A percentile compares a stretch with the other conserved stretches of the same genome.
Evolutionary conservation across 2,888 invertebrate genomes (phyloP).

Genomic region (Scelioninae gen. 1): DNA sequence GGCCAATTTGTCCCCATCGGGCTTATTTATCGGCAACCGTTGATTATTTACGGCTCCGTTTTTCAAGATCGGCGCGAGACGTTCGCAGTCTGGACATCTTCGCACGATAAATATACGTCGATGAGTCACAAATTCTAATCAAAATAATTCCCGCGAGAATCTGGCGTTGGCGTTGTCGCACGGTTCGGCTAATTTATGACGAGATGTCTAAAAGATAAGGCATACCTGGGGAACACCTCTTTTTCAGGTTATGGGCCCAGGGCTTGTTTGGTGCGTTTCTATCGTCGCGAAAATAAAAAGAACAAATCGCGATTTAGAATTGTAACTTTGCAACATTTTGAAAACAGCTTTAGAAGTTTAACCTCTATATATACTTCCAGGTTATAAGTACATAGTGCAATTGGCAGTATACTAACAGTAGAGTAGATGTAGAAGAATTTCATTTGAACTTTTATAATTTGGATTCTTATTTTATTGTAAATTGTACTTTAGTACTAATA

Average conservation of each 20-base stretch:
- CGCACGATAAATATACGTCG: constrained; percentile 75
- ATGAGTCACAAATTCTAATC: constrained; percentile 83
- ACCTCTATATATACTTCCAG: too few species aligned
- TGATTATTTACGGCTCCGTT: constrained; percentile 51
- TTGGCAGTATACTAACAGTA: too few species aligned
- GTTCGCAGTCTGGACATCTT: too few species aligned
- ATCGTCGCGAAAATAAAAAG: too few species aligned
- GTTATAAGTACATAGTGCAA: too few species aligned
- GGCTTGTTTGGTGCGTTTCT: constrained; percentile 73
- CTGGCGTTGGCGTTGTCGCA: constrained; percentile 62
- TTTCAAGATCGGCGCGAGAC: constrained; percentile 24
- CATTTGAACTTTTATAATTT: too few species aligned
- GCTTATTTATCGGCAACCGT: constrained; percentile 49
- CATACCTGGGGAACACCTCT: constrained; percentile 84
- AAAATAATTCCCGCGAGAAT: constrained; percentile 76
- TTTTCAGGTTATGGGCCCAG: constrained; percentile 81
- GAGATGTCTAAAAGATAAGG: constrained; percentile 67
- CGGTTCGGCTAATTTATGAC: constrained; percentile 66
- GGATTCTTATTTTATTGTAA: too few species aligned
- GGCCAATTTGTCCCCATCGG: constrained; percentile 58
- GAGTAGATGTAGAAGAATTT: too few species aligned
- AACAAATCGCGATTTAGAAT: too few species aligned
- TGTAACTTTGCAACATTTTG: too few species aligned
- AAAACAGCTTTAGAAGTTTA: too few species aligned
- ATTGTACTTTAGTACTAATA: too few species aligned